A percentile compares a stretch with the other conserved stretches of the same genome.
These are phyloP conservation scores for Norana najaformis DNA, from an alignment of 2,888 invertebrate species.

Conservation along the genomic window DNA sequence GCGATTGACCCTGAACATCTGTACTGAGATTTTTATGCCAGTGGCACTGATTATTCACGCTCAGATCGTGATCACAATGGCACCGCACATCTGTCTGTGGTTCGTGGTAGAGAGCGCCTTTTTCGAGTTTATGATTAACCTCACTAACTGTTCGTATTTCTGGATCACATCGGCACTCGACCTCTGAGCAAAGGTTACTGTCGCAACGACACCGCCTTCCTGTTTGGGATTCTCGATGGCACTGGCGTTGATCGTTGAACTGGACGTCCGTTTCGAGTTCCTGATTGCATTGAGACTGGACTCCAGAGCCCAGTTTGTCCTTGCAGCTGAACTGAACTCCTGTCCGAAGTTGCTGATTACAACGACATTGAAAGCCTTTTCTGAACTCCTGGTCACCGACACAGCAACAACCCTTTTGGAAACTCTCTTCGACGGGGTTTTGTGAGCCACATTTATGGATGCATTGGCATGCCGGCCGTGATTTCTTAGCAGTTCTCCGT, in stretches of 20 bases:
- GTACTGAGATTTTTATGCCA: background rate
- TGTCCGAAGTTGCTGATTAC: background rate
- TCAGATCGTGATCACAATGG: background rate
- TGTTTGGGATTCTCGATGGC: background rate
- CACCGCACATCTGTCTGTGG: background rate
- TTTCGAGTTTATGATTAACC: background rate
- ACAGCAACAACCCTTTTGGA: background rate
- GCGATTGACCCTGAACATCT: background rate
- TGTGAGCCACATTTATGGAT: background rate
- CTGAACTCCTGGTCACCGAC: background rate
- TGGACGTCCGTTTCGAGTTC: background rate
- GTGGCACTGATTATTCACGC: background rate
- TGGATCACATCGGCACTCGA: background rate
- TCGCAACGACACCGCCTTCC: background rate
- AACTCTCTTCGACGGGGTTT: background rate
- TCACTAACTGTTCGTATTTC: background rate
- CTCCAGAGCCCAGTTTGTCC: background rate
- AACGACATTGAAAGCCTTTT: background rate
- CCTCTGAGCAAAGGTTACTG: background rate
- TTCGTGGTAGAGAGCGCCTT: background rate
- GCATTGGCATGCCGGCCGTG: background rate
- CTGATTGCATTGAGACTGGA: background rate
- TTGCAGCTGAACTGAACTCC: background rate
- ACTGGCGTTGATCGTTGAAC: background rate
- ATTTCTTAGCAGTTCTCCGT: background rate